Percentiles rank a stretch among this genome's conserved stretches.
Evolutionary conservation across 1,140 invertebrate genomes (phyloP).

Genomic region (Triops longicaudatus): DNA sequence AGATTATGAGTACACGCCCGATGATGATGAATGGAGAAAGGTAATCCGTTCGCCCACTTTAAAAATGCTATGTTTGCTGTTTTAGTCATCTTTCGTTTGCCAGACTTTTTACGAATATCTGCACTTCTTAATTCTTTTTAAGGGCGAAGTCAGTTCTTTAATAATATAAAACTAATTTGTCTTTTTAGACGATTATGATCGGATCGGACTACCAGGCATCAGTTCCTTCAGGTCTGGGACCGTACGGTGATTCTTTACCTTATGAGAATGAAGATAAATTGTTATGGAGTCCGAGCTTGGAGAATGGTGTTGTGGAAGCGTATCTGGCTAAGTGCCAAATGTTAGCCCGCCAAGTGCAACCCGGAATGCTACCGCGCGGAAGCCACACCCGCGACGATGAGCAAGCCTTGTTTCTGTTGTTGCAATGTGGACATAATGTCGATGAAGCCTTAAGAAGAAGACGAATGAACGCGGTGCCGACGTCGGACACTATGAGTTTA

Average conservation of each 20-base stretch:
- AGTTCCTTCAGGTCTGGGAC: constrained; percentile 81
- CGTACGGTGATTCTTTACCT: constrained; percentile 82
- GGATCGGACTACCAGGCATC: constrained; percentile 87
- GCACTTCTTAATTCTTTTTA: neutral
- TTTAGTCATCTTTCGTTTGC: too few relatives aligned
- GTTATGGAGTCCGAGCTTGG: constrained; percentile 80
- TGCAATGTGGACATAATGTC: constrained; percentile 88
- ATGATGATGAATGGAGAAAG: constrained; percentile 58
- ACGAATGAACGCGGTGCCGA: constrained; percentile 64
- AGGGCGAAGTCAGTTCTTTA: neutral
- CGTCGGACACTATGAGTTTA: constrained; percentile 64
- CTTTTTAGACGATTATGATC: constrained; percentile 77
- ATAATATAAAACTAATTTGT: constrained; percentile 23
- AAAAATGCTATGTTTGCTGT: too few relatives aligned
- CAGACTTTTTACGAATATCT: too few relatives aligned
- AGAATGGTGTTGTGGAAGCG: constrained; percentile 62
- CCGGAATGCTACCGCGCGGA: constrained; percentile 51
- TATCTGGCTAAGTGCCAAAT: constrained; percentile 63
- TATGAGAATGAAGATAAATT: constrained; percentile 96
- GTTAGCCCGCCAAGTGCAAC: constrained; percentile 10
- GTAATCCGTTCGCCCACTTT: constrained; percentile 20
- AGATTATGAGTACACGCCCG: constrained; percentile 63
- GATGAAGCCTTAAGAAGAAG: constrained; percentile 82
- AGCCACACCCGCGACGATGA: constrained; percentile 85
- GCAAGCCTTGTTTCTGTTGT: constrained; percentile 74